Base-by-base conservation (phyloP, 2,797 vertebrate species). In the Eurystomus glaucurus region DNA sequence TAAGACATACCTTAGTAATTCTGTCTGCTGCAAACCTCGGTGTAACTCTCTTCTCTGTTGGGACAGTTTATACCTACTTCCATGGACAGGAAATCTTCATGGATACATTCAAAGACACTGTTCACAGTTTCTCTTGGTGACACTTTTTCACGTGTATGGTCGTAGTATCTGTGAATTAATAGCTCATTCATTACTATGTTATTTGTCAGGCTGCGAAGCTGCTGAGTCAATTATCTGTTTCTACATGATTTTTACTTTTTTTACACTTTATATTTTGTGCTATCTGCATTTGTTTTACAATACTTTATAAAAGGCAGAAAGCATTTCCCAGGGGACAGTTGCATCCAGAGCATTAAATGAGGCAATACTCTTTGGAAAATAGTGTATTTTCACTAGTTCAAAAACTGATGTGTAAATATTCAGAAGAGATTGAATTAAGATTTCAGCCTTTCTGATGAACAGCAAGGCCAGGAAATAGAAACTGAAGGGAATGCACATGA, bases 171-270 rank as follows among this genome's bases (percentile, higher is more conserved):
- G 31, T 60, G 48, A 88, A 84, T 85, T 92, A 90, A 89, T 87
- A 37, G 10, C 28, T 87, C 0, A 0, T 45, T 51, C 45, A 50
- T 41, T 9, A 33, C 14, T 50, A 3, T 8, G 2, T 23, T 69
- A 61, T 74, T 26, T 37, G 22, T 6, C 6, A 18, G 33, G 14
- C 37, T 75, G 41, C 13, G 75, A 90, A 90, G 28, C 33, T 86
- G 4, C 39, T 84, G 22, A 7, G 25, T 60, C 65, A 60, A 13
- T 52, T 19, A 37, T 31, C 25, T 75, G 33, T 78, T 51, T n/a
- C 41, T 57, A 21, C 10, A 11, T 21, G 35, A 48, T 51, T 86
- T 90, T 70, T 43, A 51, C 9, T 6, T 14, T 62, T 94, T 82
- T 93, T 66, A 14, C 55, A 48, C 6, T 83, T 77, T 35, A 66